A percentile compares a stretch with the other conserved stretches of the same genome.
phyloP scores from a whole-genome alignment of 2,113 vertebrate genomes.

The Gadus chalcogrammus region DNA sequence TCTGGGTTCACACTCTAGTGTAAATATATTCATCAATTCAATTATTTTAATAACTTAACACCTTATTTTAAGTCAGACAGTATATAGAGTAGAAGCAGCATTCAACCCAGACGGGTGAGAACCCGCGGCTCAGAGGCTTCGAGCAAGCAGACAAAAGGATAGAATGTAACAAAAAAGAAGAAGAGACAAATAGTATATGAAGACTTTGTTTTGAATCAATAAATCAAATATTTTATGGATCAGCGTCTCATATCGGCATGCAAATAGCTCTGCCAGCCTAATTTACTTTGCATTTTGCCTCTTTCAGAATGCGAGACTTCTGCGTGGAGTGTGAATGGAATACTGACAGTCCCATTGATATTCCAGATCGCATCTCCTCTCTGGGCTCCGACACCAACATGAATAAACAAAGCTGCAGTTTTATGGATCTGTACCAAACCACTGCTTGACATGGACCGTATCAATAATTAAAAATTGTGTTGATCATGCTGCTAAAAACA shows the following conservation, averaged over 20 bases:
- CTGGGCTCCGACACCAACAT: neutral
- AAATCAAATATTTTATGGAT: no score
- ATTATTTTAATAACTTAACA: no score
- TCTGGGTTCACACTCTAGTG: no score
- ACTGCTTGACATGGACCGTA: slow-evolving; percentile 16
- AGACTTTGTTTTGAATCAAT: no score
- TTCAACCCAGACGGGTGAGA: no score
- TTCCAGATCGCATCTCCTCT: slow-evolving; percentile 16
- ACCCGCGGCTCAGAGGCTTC: no score
- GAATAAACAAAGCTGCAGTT: slow-evolving; percentile 24
- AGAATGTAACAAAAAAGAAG: no score
- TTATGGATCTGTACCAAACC: slow-evolving; percentile 5
- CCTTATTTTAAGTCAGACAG: no score
- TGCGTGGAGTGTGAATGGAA: slow-evolving; percentile 4
- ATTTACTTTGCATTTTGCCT: slow-evolving; percentile 21
- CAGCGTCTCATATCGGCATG: slow-evolving; percentile 1
- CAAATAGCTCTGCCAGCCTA: slow-evolving; percentile 11
- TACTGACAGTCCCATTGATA: slow-evolving; percentile 13
- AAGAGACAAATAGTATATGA: no score
- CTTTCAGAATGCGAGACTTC: neutral
- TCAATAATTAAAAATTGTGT: slow-evolving; percentile 14
- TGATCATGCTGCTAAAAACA: slow-evolving; percentile 18
- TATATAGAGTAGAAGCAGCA: no score
- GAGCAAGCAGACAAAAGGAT: no score
- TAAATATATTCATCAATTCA: no score